These are phyloP conservation scores for Pristionchus japonicus DNA, from an alignment of 2,888 invertebrate genomes.

Conservation along the genomic window DNA sequence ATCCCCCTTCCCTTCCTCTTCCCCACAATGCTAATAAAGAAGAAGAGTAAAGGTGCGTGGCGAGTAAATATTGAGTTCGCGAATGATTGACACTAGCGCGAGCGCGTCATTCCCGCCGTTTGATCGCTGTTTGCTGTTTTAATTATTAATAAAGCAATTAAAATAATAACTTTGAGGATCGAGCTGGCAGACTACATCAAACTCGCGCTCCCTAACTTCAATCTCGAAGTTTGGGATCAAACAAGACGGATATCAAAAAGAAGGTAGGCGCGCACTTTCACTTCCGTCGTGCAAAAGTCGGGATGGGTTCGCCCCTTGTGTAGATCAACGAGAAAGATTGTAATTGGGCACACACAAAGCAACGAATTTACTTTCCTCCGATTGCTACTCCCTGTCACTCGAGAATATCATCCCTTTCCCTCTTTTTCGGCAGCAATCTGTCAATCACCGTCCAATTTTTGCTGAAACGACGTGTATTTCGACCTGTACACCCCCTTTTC, in stretches of 20 bases:
- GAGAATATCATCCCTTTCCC: neutral
- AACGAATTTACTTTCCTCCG: neutral
- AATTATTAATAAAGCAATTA: neutral
- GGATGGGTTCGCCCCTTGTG: no score
- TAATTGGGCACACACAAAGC: neutral
- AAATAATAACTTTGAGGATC: neutral
- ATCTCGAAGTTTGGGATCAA: slow-evolving; percentile 25
- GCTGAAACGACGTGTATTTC: neutral
- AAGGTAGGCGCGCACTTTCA: slow-evolving; percentile 1
- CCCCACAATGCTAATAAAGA: neutral
- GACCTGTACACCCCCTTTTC: no score
- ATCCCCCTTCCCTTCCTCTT: no score
- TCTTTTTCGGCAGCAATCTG: neutral
- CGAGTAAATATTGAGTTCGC: neutral
- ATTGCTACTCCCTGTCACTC: neutral
- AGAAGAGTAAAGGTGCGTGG: neutral
- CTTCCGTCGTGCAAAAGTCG: neutral
- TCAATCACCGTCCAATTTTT: neutral
- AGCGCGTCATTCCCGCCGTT: no score
- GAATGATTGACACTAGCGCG: neutral
- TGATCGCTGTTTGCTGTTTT: neutral
- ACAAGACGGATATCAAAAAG: neutral
- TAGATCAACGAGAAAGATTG: neutral
- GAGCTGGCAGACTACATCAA: slow-evolving; percentile 16
- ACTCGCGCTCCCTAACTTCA: slow-evolving; percentile 24